A percentile compares a stretch with the other conserved stretches of the same genome.
Evolutionary conservation across 2,797 vertebrate species (phyloP).

Genomic region (Pachyuromys duprasi): DNA sequence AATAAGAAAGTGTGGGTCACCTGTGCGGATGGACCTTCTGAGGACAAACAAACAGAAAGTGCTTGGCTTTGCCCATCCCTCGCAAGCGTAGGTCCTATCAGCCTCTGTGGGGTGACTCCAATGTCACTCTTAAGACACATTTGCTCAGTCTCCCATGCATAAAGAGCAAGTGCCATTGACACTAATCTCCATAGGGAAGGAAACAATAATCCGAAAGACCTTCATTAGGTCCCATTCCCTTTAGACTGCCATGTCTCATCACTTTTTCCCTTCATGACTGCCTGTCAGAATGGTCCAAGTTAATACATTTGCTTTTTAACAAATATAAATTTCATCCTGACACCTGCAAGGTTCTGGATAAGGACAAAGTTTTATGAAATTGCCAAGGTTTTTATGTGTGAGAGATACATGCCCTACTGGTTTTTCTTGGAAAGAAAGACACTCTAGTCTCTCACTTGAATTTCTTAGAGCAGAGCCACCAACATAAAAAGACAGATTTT

Average conservation of each 20-base stretch:
- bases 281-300: slow-evolving; percentile 47
- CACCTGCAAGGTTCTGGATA: background rate
- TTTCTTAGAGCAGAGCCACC: slow-evolving; percentile 1
- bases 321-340: slow-evolving; percentile 56
- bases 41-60: slow-evolving; percentile 19
- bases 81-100: background rate
- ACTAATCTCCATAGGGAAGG: slow-evolving; percentile 75
- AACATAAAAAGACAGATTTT: background rate
- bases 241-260: slow-evolving; percentile 69
- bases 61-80: background rate
- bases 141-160: slow-evolving; percentile 68
- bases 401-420: background rate
- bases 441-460: background rate
- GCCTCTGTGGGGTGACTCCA: background rate
- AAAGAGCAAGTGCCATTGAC: slow-evolving; percentile 70
- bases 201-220: slow-evolving; percentile 63
- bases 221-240: slow-evolving; percentile 75
- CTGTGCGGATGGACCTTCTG: background rate
- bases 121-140: slow-evolving; percentile 40
- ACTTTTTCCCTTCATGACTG: slow-evolving; percentile 8
- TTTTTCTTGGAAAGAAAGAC: background rate
- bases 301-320: slow-evolving; percentile 61
- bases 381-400: background rate
- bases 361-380: slow-evolving; percentile 11
- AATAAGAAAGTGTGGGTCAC: slow-evolving; percentile 15